Evolutionary conservation across 2,888 invertebrate genomes (phyloP).

Genomic region (Drosophila parthenogenetica): DNA sequence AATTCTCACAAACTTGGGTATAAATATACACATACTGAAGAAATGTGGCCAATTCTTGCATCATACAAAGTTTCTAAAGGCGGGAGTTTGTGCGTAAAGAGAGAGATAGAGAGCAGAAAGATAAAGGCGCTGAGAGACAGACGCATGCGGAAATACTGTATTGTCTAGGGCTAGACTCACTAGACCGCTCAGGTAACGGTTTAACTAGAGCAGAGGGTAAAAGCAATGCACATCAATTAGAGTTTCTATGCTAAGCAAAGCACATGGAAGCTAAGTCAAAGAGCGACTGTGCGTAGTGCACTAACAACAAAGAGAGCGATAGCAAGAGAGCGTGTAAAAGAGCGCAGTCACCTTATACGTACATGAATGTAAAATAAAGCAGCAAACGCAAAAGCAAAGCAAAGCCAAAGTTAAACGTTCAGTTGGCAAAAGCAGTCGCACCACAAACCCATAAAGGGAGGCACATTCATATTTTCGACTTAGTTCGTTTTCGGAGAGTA

Average conservation of each 20-base stretch:
- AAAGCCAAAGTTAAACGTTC: conserved; percentile 67
- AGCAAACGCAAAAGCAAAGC: conserved; percentile 37
- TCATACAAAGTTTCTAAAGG: conserved; percentile 46
- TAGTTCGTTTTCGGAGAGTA: conserved; percentile 65
- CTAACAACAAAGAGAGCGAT: conserved; percentile 31
- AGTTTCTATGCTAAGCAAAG: conserved; percentile 11
- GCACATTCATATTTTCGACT: conserved; percentile 50
- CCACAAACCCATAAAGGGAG: conserved; percentile 57
- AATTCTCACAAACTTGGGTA: background rate
- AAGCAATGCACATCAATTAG: conserved; percentile 17
- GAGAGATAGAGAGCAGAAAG: conserved; percentile 1
- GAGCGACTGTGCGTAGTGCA: conserved; percentile 46
- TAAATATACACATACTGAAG: conserved; percentile 25
- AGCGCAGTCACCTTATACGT: conserved; percentile 20
- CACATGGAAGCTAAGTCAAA: conserved; percentile 22
- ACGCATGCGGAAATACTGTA: conserved; percentile 3
- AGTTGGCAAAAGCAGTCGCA: conserved; percentile 34
- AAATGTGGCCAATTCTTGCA: conserved; percentile 65
- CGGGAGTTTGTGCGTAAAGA: conserved; percentile 6
- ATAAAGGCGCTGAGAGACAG: conserved; percentile 3
- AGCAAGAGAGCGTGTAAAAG: conserved; percentile 16
- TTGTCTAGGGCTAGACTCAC: background rate
- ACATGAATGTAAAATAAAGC: conserved; percentile 14
- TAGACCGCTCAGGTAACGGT: conserved; percentile 13
- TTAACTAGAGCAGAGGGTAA: conserved; percentile 28